These are phyloP conservation scores for Platyrinchus mystaceus DNA, from an alignment of 2,797 vertebrate species.

Conservation along the genomic window DNA sequence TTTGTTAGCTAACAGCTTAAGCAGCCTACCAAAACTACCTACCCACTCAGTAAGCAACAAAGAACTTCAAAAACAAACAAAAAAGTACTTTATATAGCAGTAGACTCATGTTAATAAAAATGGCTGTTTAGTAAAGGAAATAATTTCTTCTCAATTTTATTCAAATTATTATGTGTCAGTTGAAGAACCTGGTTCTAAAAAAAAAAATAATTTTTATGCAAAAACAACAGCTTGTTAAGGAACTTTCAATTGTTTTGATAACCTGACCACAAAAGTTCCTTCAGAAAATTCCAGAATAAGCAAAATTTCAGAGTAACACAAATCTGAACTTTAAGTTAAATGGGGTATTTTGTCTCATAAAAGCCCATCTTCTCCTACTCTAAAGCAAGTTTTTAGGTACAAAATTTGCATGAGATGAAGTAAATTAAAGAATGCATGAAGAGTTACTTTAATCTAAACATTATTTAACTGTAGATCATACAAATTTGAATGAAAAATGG, in stretches of 20 bases:
- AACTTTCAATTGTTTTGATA: background rate
- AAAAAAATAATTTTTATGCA: background rate
- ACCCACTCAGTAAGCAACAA: conserved; percentile 19
- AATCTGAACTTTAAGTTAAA: background rate
- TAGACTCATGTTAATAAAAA: background rate
- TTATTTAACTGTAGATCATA: background rate
- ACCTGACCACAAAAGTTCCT: background rate
- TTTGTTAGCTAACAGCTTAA: conserved; percentile 36
- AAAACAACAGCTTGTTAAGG: background rate
- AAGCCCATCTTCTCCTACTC: background rate
- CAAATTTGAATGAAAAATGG: background rate
- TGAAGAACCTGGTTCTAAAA: background rate
- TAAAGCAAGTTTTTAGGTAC: background rate
- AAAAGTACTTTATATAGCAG: background rate
- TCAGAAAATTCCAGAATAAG: background rate
- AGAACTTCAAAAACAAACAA: background rate
- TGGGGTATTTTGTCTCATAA: background rate
- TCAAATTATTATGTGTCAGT: background rate
- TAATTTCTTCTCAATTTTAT: background rate
- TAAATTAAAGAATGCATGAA: background rate
- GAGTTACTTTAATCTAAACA: background rate
- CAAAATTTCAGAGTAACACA: background rate
- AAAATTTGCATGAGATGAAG: background rate
- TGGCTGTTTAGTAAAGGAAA: background rate
- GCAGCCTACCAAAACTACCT: conserved; percentile 26